Base-by-base conservation (phyloP, 2,888 invertebrate genomes). In the Yponomeuta malinellus region DNA sequence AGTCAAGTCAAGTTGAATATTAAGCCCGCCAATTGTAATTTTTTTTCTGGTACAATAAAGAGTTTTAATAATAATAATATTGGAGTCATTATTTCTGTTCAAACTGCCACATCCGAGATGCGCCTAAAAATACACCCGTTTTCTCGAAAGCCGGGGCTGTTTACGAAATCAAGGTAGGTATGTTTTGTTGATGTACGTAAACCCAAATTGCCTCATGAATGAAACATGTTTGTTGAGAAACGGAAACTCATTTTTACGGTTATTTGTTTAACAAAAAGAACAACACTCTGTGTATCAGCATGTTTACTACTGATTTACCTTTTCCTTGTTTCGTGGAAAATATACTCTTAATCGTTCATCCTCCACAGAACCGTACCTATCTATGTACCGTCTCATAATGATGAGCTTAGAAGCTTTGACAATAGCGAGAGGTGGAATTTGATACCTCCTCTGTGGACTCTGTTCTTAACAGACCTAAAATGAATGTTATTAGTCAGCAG, bases 161-260 rank as follows among this genome's bases (percentile, higher is more conserved):
- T 59, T 15, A 59, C 52, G 63, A 63, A 70, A 63, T 70, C 70
- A 63, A 69, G n/a, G 48, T 15, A 69, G n/a, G 48, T 15, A 59
- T 31, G 67, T 10, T 71, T 71, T 67, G 71, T 65, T 33, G 33
- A 70, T 64, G 64, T 37, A 70, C 64, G 52, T 67, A 66, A 71
- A 71, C 71, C 67, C 66, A 67, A 71, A 71, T 71, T 71, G 67
- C 71, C 59, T 71, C 70, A 71, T 72, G 72, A 72, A 72, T 72
- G 70, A 72, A 72, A 72, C 70, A 72, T 72, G 65, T 71, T 70
- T 70, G 59, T 66, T 70, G 70, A 12, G 71, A 63, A 71, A 70
- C 71, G 71, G 69, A 71, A 69, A 71, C 37, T 43, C 63, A 66
- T 70, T 71, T 59, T 68, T 70, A 69, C 70, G 43, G 23, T 69